Evolutionary conservation across 2,113 vertebrate genomes (phyloP), one percentile per base, ranked within the genome.

Genomic region (Motacilla alba): DNA sequence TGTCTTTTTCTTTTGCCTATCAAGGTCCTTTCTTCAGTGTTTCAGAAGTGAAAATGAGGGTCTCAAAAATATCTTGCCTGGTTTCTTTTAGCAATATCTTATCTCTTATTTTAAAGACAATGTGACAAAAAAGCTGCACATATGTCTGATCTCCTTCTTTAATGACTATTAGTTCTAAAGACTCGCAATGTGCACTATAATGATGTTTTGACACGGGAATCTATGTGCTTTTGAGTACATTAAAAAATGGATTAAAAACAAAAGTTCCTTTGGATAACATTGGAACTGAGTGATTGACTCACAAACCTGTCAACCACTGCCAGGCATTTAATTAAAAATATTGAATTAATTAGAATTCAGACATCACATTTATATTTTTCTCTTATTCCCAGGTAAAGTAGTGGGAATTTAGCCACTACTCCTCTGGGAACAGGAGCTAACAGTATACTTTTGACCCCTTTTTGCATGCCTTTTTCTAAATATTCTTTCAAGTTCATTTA

Each of bases 391-490:
- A 75, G 11, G 21, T 11, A 75, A 75, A 53, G 17, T 11, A 67
- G 26, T 43, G 18, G 43, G 15, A 83, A 82, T 43, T 72, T 89
- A 91, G 18, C 13, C 56, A 19, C 33, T 62, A 28, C 2, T 28
- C 8, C 6, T 78, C 63, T 50, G 9, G 33, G 11, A 78, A 1
- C 7, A 43, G 10, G 17, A 67, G 20, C n/a, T 52, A 83, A 22
- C 7, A 26, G 15, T 11, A n/a, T 14, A 15, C 1, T 10, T 41
- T 10, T n/a, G 8, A 31, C 4, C 0, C 1, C 27, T 47, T 35
- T 35, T 41, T 43, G 8, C 5, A 7, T 64, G 2, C 2, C 1
- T 52, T 66, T 74, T 86, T 44, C 9, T 6, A 27, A 68, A 26
- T 6, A 30, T 53, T 80, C 7, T 80, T 62, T 86, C 8, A 58